Base-by-base conservation (phyloP, 2,113 vertebrate genomes). In the Bagarius yarrelli region DNA sequence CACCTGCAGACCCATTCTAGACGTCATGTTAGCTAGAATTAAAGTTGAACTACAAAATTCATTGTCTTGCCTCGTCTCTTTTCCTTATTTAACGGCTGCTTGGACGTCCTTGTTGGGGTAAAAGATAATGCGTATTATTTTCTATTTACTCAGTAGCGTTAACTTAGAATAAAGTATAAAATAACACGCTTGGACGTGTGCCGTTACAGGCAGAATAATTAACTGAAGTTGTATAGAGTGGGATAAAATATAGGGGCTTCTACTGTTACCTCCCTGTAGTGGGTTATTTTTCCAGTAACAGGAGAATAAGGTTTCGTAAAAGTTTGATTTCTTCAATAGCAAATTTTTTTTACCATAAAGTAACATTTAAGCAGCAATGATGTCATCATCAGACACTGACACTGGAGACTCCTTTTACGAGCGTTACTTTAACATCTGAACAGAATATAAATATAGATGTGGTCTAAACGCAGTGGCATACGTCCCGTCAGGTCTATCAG, bases 11-110 rank as follows among this genome's bases (percentile, higher is more conserved):
- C 93, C 90, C 92, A 91, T 93, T 91, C 88, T 92, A 89, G 87
- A 92, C 91, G 90, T 91, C 85, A 93, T 93, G 93, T 88, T 86
- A 90, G 83, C 82, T 89, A 85, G 87, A 88, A 90, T 83, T 40
- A 87, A 91, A 86, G 66, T 73, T 90, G 89, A 92, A 92, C 81
- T 92, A 93, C 94, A 94, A 95, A 95, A 95, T 93, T 63, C 79
- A 93, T 91, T 85, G 87, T 88, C 86, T 76, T 2, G 1, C 0
- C n/a, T 87, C 55, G 83, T 83, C 64, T 85, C 23, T 63, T 83
- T 75, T 83, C 0, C 76, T 74, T 86, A 36, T 61, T 60, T 56
- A 52, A 15, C 36, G 27, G 0, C 53, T 18, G 36, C 27, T 4
- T 30, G 19, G n/a, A 70, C 18, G 4, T 71, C 3, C 70, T 14